Evolutionary conservation across 1,140 invertebrate genomes (phyloP), one percentile per base, ranked within the genome.

Genomic region (Neotoxoptera formosana): DNA sequence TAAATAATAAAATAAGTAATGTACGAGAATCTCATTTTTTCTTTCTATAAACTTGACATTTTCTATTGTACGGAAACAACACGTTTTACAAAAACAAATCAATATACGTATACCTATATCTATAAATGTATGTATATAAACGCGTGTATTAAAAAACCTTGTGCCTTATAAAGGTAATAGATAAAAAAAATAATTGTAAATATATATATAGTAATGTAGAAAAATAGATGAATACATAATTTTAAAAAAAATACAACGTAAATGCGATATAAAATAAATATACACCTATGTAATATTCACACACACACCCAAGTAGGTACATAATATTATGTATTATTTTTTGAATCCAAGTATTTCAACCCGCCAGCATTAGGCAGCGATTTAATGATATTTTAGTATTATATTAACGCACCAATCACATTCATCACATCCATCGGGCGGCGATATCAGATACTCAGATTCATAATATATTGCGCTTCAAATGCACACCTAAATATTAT

Each of bases 401-500:
- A 83, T 21, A 41, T 83, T 83, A 83, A 36, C 17, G 20, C 45
- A 8, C n/a, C n/a, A n/a, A n/a, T n/a, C n/a, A n/a, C n/a, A n/a
- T n/a, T 83, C 36, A 84, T 45, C 83, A 84, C 21, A 41, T 11
- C 25, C 25, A 88, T 30, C 30, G 45, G 17, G 30, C 86, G 2
- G n/a, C n/a, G 34, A 89, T 41, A 41, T 41, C 41, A 41, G 41
- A 41, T 41, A 41, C 53, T 89, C 87, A 25, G n/a, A 91, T 91
- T 83, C 30, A 76, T 47, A 91, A 81, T 91, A 81, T 91, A 91
- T 83, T 91, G 45, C 90, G 90, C 90, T 47, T 91, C 67, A 51
- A 91, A 91, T n/a, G 48, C 17, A 20, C 17, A 21, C 20, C 21
- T 89, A 51, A 47, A 87, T 48, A 48, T 48, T 87, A 87, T 87